Conservation (phyloP, 2,888 invertebrate species). For the Heteromyza rotundicornis region DNA sequence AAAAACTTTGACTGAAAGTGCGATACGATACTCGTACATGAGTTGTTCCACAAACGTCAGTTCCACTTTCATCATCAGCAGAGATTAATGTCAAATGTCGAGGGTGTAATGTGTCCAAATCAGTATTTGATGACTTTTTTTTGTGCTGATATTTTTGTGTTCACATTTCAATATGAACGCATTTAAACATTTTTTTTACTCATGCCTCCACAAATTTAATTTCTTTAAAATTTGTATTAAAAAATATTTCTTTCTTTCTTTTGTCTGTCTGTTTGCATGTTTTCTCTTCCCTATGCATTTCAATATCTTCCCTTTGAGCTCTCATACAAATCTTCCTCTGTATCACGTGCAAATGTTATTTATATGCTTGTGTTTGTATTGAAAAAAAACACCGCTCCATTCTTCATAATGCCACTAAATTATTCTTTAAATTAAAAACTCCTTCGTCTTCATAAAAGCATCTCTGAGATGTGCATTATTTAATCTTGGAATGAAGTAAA, state of each 20-base stretch:
- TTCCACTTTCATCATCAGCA: background rate
- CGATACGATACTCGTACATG: no score
- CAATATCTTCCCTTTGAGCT: background rate
- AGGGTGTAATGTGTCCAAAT: background rate
- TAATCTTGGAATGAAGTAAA: background rate
- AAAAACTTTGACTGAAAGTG: no score
- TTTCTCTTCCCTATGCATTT: background rate
- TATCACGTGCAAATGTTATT: background rate
- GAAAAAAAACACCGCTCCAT: background rate
- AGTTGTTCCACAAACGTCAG: slow-evolving; percentile 1
- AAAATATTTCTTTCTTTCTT: background rate
- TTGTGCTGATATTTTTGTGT: no score
- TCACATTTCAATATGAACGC: no score
- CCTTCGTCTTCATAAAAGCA: background rate
- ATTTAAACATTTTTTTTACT: no score
- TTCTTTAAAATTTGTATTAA: background rate
- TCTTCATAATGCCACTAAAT: slow-evolving; percentile 1
- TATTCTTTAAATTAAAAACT: background rate
- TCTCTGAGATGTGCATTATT: background rate
- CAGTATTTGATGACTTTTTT: background rate
- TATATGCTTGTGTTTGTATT: background rate
- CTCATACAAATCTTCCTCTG: background rate
- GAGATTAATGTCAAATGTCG: background rate
- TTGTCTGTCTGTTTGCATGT: background rate
- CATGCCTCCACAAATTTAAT: background rate